Evolutionary conservation across 2,888 invertebrate species (phyloP).

Genomic region (Orthosia gracilis): DNA sequence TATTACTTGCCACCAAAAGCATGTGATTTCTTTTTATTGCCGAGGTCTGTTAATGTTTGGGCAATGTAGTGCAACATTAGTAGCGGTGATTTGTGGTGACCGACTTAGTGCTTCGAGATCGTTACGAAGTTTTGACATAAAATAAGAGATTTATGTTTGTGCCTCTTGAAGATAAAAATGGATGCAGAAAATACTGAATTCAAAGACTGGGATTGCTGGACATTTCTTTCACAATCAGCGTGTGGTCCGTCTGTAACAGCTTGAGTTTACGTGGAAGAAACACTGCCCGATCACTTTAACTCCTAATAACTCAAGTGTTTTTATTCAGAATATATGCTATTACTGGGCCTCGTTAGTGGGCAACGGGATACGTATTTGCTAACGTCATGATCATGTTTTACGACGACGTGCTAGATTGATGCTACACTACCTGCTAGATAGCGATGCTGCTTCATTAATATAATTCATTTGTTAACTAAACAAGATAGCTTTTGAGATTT

Average conservation of each 20-base stretch:
- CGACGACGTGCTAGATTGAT: conserved; percentile 58
- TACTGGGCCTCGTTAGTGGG: conserved; percentile 62
- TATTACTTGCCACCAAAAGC: conserved; percentile 59
- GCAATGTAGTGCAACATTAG: conserved; percentile 58
- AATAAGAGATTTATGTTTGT: conserved; percentile 47
- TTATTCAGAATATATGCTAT: conserved; percentile 57
- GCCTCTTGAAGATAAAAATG: conserved; percentile 33
- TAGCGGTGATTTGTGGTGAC: conserved; percentile 60
- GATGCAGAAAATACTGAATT: conserved; percentile 30
- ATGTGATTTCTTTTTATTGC: conserved; percentile 64
- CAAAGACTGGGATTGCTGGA: conserved; percentile 12
- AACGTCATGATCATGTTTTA: conserved; percentile 65
- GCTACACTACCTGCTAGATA: conserved; percentile 37
- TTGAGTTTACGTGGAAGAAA: conserved; percentile 33
- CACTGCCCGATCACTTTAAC: conserved; percentile 49
- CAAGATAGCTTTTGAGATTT: conserved; percentile 14
- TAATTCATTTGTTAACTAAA: conserved; percentile 54
- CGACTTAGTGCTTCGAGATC: conserved; percentile 46
- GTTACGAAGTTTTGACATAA: conserved; percentile 37
- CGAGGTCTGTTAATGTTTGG: conserved; percentile 52
- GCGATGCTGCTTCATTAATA: conserved; percentile 47
- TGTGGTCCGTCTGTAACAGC: conserved; percentile 47
- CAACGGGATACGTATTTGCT: conserved; percentile 64
- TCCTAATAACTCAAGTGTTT: conserved; percentile 53
- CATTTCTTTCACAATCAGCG: conserved; percentile 19